phyloP scores from a whole-genome alignment of 2,888 invertebrate genomes.

The Chironomus riparius region DNA sequence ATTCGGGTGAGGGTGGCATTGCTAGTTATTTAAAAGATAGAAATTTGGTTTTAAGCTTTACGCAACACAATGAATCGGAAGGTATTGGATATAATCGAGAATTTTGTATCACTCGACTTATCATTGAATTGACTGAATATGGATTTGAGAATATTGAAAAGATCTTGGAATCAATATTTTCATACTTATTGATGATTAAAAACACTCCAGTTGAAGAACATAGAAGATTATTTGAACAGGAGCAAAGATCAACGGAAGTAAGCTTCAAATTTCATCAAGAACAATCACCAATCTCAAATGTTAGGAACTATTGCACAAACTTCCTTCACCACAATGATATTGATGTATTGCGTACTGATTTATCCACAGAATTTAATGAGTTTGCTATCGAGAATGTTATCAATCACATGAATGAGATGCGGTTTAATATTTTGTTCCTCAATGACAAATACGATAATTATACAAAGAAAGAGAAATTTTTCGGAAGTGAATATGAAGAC shows the following conservation, averaged over 20 bases:
- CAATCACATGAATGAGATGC: slow-evolving; percentile 35
- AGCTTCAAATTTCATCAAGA: slow-evolving; percentile 65
- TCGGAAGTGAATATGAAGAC: slow-evolving; percentile 65
- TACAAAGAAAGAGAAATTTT: slow-evolving; percentile 70
- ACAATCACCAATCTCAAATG: slow-evolving; percentile 62
- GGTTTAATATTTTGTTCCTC: slow-evolving; percentile 39
- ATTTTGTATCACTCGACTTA: slow-evolving; percentile 62
- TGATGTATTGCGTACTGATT: slow-evolving; percentile 68
- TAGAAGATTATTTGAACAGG: slow-evolving; percentile 53
- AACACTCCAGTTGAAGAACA: slow-evolving; percentile 57
- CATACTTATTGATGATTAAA: slow-evolving; percentile 66
- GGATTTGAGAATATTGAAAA: slow-evolving; percentile 63
- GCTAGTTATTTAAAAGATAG: slow-evolving; percentile 65
- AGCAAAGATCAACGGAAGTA: slow-evolving; percentile 61
- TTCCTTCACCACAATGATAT: slow-evolving; percentile 73
- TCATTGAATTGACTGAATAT: slow-evolving; percentile 65
- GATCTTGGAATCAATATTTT: slow-evolving; percentile 69
- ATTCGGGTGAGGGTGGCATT: slow-evolving; percentile 80
- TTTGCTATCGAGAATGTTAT: slow-evolving; percentile 42
- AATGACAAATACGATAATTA: slow-evolving; percentile 38
- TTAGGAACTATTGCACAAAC: slow-evolving; percentile 62
- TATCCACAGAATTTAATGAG: slow-evolving; percentile 67
- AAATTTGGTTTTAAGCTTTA: slow-evolving; percentile 46
- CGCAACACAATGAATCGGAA: slow-evolving; percentile 44
- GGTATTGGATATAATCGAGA: slow-evolving; percentile 66